A percentile compares a stretch with the other conserved stretches of the same genome.
These are phyloP conservation scores for Sturnira hondurensis DNA, from an alignment of 2,113 vertebrate species.

Conservation along the genomic window DNA sequence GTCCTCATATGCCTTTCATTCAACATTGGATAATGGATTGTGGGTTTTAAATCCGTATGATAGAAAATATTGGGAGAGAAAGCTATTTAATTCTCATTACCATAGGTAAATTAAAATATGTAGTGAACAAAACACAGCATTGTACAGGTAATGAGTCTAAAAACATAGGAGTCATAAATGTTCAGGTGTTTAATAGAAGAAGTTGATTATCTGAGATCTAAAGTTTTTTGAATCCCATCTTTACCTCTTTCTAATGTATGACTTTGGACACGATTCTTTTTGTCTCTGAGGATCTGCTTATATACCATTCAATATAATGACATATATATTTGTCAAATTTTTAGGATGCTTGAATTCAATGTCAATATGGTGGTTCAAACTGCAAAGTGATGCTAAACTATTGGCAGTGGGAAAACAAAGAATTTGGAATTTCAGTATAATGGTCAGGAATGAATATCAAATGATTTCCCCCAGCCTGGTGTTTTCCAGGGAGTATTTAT, in stretches of 20 bases:
- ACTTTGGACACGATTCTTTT: background rate
- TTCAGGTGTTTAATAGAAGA: background rate
- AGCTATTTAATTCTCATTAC: background rate
- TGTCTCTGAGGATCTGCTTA: background rate
- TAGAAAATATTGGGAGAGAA: conserved; percentile 32
- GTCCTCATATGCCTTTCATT: conserved; percentile 39
- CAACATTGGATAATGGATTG: background rate
- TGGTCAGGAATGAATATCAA: background rate
- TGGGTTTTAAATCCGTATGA: background rate
- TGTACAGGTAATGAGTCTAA: background rate
- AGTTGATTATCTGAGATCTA: background rate
- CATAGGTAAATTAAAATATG: background rate
- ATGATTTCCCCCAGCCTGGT: background rate
- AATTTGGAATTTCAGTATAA: background rate
- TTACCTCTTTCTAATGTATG: background rate
- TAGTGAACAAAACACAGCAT: background rate
- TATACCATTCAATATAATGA: background rate
- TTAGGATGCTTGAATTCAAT: background rate
- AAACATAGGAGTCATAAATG: background rate
- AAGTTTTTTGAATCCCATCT: background rate
- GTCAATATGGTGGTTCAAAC: background rate
- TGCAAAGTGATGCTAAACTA: background rate
- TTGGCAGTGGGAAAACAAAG: background rate
- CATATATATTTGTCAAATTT: background rate
- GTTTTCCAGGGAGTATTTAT: background rate